Evolutionary conservation across 2,113 vertebrate genomes (phyloP).

Genomic region (Tetrax tetrax): DNA sequence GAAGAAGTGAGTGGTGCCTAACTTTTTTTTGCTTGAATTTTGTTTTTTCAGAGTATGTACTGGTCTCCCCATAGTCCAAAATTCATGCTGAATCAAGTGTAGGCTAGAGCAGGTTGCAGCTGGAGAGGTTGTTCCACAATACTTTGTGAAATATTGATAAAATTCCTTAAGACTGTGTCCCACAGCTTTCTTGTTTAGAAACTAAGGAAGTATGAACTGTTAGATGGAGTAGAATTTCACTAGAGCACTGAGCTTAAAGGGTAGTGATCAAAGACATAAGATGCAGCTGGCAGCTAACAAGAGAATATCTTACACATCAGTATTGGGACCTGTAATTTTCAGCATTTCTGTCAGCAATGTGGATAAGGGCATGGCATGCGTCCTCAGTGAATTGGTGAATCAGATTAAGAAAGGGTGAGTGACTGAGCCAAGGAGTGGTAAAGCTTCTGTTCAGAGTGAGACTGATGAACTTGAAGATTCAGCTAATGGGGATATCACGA

Average conservation of each 20-base stretch:
- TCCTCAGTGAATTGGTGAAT: background rate
- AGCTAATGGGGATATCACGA: background rate
- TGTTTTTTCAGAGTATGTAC: background rate
- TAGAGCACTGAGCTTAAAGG: background rate
- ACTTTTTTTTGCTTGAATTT: background rate
- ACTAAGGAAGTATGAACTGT: background rate
- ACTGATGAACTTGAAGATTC: background rate
- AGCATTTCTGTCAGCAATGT: background rate
- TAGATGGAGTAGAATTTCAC: background rate
- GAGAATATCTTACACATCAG: background rate
- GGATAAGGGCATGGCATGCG: background rate
- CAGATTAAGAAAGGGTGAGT: background rate
- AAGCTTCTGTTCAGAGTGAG: background rate
- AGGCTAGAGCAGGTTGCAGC: background rate
- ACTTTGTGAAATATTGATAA: background rate
- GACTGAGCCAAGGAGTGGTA: background rate
- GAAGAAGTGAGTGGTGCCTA: background rate
- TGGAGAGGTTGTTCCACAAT: background rate
- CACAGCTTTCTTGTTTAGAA: background rate
- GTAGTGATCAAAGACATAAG: fast-evolving
- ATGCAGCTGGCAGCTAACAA: background rate
- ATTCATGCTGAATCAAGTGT: background rate
- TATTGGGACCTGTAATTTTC: background rate
- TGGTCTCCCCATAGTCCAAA: background rate
- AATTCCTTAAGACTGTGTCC: background rate